Percentiles rank a stretch among this genome's conserved stretches.
These are phyloP conservation scores for Coccyzus lansbergi DNA, from an alignment of 2,797 vertebrate genomes.

Conservation along the genomic window DNA sequence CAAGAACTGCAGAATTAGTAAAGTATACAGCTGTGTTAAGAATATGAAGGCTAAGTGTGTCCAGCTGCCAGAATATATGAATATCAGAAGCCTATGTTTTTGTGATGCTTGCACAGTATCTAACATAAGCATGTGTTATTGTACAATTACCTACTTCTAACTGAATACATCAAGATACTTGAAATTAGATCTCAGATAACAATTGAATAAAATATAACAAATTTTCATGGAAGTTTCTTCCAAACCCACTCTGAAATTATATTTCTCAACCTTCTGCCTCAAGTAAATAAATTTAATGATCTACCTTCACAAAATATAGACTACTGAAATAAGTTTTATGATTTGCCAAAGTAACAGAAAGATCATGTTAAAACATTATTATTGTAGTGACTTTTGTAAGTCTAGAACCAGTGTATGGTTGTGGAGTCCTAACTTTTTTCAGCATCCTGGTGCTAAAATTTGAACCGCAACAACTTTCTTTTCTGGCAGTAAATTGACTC, in stretches of 20 bases:
- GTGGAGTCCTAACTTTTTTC: neutral
- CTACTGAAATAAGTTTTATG: neutral
- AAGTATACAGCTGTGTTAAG: slow-evolving; percentile 37
- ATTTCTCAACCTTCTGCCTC: neutral
- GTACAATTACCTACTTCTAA: neutral
- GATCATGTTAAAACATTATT: neutral
- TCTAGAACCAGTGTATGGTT: neutral
- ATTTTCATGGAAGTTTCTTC: neutral
- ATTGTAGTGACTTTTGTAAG: neutral
- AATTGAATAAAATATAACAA: neutral
- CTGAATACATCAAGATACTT: neutral
- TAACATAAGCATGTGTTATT: neutral
- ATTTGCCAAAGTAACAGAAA: neutral
- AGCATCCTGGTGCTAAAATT: neutral
- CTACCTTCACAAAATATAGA: neutral
- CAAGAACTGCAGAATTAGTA: neutral
- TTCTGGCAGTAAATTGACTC: neutral
- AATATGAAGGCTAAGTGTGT: slow-evolving; percentile 31
- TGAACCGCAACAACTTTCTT: neutral
- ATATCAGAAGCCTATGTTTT: slow-evolving; percentile 3
- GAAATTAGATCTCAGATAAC: neutral
- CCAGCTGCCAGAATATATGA: slow-evolving; percentile 4
- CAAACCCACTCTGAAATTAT: neutral
- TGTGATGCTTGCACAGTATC: neutral
- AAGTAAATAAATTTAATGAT: neutral